Conservation (phyloP, 2,113 vertebrate species). For the Collichthys lucidus region DNA sequence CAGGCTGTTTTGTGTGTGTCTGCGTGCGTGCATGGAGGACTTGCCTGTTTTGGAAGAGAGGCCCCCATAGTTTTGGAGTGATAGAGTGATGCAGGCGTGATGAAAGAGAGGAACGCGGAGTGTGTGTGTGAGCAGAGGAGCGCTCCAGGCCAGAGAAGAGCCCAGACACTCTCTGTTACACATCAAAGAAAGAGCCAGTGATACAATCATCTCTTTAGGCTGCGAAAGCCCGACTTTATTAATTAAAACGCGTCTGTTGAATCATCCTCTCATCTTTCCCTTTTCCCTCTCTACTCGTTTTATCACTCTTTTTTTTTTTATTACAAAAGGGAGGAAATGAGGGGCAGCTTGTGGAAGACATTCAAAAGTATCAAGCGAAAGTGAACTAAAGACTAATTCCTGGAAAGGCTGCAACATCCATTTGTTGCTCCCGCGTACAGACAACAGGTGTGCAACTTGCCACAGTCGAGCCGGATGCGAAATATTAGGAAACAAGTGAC, state of each 20-base stretch:
- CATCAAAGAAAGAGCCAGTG: slow-evolving; percentile 73
- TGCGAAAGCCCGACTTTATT: slow-evolving; percentile 67
- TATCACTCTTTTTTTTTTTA: slow-evolving; percentile 62
- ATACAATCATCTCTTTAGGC: slow-evolving; percentile 76
- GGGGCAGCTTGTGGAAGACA: slow-evolving; percentile 5
- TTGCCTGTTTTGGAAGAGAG: slow-evolving; percentile 37
- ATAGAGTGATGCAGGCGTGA: slow-evolving; percentile 57
- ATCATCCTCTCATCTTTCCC: slow-evolving; percentile 60
- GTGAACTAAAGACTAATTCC: slow-evolving; percentile 6
- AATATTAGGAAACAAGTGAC: slow-evolving; percentile 51
- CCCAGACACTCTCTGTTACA: slow-evolving; percentile 70
- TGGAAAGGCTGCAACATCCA: slow-evolving; percentile 45
- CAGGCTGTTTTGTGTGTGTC: slow-evolving; percentile 20
- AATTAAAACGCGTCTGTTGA: slow-evolving; percentile 74
- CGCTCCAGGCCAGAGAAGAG: slow-evolving; percentile 67
- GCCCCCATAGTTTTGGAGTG: slow-evolving; percentile 28
- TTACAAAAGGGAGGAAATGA: slow-evolving; percentile 30
- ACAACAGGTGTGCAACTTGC: slow-evolving; percentile 69
- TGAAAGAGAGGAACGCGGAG: slow-evolving; percentile 52
- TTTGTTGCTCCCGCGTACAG: slow-evolving; percentile 60
- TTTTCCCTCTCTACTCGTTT: slow-evolving; percentile 41
- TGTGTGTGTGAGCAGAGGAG: slow-evolving; percentile 46
- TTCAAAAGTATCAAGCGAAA: slow-evolving; percentile 25
- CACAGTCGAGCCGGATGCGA: slow-evolving; percentile 41
- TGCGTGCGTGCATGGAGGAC: slow-evolving; percentile 31